Conservation (phyloP, 2,797 vertebrate species). For the Catostomus latipinnis region DNA sequence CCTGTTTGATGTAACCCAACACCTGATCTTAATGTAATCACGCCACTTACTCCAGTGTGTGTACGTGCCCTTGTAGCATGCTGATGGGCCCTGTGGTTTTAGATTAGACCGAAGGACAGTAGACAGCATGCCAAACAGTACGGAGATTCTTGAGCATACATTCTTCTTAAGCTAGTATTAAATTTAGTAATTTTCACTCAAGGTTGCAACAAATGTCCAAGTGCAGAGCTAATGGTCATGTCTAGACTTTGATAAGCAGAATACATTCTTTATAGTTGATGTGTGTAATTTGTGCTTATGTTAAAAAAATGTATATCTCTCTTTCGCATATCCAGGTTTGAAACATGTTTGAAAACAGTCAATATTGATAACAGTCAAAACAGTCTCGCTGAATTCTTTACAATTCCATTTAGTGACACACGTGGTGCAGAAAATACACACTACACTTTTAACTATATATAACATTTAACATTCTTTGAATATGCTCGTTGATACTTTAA, state of each 20-base stretch:
- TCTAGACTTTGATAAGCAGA: background rate
- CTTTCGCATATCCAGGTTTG: no score
- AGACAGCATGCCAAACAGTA: conserved; percentile 19
- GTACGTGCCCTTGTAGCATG: background rate
- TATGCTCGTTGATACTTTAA: no score
- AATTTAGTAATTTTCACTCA: conserved; percentile 14
- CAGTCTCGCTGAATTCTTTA: no score
- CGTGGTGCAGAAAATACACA: no score
- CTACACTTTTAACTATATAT: no score
- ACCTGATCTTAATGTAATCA: conserved; percentile 32
- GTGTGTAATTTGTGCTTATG: no score
- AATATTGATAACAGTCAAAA: no score
- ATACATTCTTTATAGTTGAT: background rate
- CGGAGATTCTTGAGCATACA: conserved; percentile 29
- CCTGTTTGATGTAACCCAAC: conserved; percentile 46
- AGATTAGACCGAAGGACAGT: conserved; percentile 32
- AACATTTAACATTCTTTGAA: no score
- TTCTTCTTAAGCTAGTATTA: conserved; percentile 19
- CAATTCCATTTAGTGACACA: no score
- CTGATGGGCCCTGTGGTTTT: conserved; percentile 9
- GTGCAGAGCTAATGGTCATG: background rate
- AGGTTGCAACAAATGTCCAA: conserved; percentile 4
- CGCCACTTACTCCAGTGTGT: background rate
- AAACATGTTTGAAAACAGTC: no score
- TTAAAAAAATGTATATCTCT: no score